Base-by-base conservation (phyloP, 2,888 invertebrate genomes). In the Agrotis puta region DNA sequence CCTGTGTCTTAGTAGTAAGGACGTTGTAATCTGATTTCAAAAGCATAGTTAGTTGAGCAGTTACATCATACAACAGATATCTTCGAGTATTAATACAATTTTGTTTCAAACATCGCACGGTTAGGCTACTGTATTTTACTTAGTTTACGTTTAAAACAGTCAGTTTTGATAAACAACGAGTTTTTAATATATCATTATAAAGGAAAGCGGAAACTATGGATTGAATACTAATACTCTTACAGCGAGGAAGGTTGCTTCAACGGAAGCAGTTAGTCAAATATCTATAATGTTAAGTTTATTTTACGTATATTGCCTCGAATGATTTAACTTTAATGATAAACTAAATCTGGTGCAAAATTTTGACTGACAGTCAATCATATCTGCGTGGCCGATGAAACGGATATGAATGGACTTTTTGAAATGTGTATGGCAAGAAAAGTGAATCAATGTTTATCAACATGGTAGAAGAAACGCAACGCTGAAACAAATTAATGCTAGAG, bases 191-290 rank as follows among this genome's bases (percentile, higher is more conserved):
- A 71, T 50, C 54, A 68, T 81, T 57, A 76, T 18, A 68, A 39
- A 58, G 70, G 64, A 69, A 81, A 81, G 57, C 61, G 77, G 62
- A 74, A 77, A 81, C 53, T 81, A 57, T 56, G 61, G 18, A 51
- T 54, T 68, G 77, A 64, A 77, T 75, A 62, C 43, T 51, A 81
- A 76, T 75, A 58, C 20, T 7, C n/a, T 24, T 61, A 56, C 59
- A 33, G 47, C 79, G 64, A 13, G 43, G 33, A 51, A 43, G 27
- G 20, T 80, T 65, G 47, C 50, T 62, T 51, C 20, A 68, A 48
- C 51, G 64, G 61, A 77, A 68, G 54, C 24, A 74, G 58, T 77
- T 64, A 61, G 48, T 47, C 50, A 61, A 77, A 77, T 50, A 81
- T 77, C 51, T 74, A 57, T 27, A 58, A 68, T 33, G 20, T 33